Evolutionary conservation across 2,888 invertebrate genomes (phyloP), one percentile per base, ranked within the genome.

Genomic region (Pristionchus fissidentatus): DNA sequence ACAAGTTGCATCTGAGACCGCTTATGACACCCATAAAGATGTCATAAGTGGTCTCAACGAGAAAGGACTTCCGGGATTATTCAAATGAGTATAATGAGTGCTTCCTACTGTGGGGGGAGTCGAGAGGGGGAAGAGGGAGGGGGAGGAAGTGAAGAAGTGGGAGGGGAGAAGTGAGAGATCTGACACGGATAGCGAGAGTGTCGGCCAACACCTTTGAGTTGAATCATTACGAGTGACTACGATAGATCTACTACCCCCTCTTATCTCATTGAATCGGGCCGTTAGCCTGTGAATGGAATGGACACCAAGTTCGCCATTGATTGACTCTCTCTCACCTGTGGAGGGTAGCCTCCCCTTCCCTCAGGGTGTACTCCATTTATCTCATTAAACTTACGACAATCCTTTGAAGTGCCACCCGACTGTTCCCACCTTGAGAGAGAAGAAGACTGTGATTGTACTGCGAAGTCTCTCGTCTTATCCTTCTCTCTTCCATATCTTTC

Each of bases 141-240:
- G 43, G 35, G 62, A 38, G 62, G n/a, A 66, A 66, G 22, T 35
- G 62, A 38, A 38, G 62, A 62, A 35, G 35, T 29, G 62, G 35
- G 62, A 38, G 62, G 62, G 38, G 75, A 32, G 75, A 77, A 49
- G 75, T 46, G 75, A 77, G 49, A 77, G 75, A 77, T 49, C 49
- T 77, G 49, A 49, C 49, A 77, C 46, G 13, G 46, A 77, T 77
- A 77, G 49, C 75, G 13, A 49, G n/a, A 70, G 8, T 57, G 38
- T 26, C 41, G 70, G 70, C 38, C 41, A n/a, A n/a, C n/a, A 7
- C 13, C 70, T 70, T 70, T 70, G 70, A 70, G 43, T 43, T 38
- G 22, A 26, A n/a, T 70, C 70, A 13, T 70, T 70, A 70, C 41
- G 4, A 15, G 66, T 2, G 70, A 70, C 41, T 70, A 70, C 70